A percentile compares a stretch with the other conserved stretches of the same genome.
These are phyloP conservation scores for Nymphalis io DNA, from an alignment of 1,140 invertebrate genomes.

Conservation along the genomic window DNA sequence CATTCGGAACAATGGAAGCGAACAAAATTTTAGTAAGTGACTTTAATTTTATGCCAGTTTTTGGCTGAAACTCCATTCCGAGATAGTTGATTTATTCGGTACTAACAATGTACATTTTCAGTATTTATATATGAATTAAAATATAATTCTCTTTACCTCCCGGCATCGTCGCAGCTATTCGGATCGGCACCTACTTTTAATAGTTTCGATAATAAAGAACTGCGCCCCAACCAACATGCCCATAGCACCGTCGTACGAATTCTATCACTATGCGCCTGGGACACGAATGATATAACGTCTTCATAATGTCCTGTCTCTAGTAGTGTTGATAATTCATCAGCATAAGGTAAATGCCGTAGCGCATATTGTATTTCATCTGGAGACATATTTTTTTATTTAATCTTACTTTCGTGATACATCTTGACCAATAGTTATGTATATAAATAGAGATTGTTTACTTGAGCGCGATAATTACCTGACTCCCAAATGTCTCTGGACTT, in stretches of 20 bases:
- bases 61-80: too few species aligned
- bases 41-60: too few species aligned
- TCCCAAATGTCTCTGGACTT: slow-evolving; percentile 81
- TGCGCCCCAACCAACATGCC: slow-evolving; percentile 80
- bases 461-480: slow-evolving; percentile 48
- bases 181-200: slow-evolving; percentile 70
- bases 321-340: slow-evolving; percentile 74
- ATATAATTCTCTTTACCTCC: slow-evolving; percentile 80
- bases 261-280: slow-evolving; percentile 47
- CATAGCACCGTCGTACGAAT: slow-evolving; percentile 67
- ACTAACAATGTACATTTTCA: too few species aligned
- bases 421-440: neutral
- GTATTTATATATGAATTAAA: too few species aligned
- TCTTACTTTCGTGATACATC: neutral
- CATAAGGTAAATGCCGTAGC: slow-evolving; percentile 74
- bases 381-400: slow-evolving; percentile 25
- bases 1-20: too few species aligned
- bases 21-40: too few species aligned
- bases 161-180: slow-evolving; percentile 71
- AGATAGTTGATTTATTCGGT: too few species aligned
- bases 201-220: slow-evolving; percentile 65
- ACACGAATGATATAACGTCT: slow-evolving; percentile 48
- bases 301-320: slow-evolving; percentile 75
- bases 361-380: slow-evolving; percentile 65
- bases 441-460: too few species aligned